Percentiles rank a stretch among this genome's conserved stretches.
phyloP scores from a whole-genome alignment of 2,113 vertebrate species.

The Phrynosoma blainvillii region DNA sequence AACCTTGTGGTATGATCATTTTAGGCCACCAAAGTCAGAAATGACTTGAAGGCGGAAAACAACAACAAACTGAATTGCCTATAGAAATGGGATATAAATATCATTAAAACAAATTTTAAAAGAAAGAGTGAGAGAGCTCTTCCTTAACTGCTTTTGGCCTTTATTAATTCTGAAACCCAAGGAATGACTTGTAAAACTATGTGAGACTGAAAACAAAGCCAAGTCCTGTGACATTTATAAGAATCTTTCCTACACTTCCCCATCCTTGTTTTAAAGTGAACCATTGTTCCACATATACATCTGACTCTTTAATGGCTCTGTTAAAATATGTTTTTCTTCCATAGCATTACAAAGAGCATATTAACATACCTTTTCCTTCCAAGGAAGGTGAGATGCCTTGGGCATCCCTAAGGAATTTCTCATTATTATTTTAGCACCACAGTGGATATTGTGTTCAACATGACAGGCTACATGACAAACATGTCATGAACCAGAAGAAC shows the following conservation, averaged over 20 bases:
- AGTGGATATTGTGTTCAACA: not conserved
- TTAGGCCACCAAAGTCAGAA: too few relatives aligned
- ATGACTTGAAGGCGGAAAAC: too few relatives aligned
- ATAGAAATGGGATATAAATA: not conserved
- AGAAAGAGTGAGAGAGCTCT: not conserved
- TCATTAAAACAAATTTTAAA: not conserved
- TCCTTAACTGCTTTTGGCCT: too few relatives aligned
- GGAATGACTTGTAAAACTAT: not conserved
- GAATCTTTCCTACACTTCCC: not conserved
- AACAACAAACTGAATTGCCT: not conserved
- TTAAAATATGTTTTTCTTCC: slow-evolving; percentile 16
- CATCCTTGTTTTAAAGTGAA: slow-evolving; percentile 1
- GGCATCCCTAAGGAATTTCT: slow-evolving; percentile 12
- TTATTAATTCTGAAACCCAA: not conserved
- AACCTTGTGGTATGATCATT: too few relatives aligned
- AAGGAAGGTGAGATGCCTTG: not conserved
- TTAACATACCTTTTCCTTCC: not conserved
- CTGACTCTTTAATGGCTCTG: slow-evolving; percentile 10
- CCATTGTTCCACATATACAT: not conserved
- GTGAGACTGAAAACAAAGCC: not conserved
- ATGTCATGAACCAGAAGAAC: not conserved
- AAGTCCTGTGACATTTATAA: slow-evolving; percentile 23
- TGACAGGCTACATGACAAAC: slow-evolving; percentile 1
- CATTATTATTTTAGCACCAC: not conserved
- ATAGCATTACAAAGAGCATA: not conserved